Evolutionary conservation across 2,888 invertebrate genomes (phyloP), one percentile per base, ranked within the genome.

Genomic region (Melieria omissa): DNA sequence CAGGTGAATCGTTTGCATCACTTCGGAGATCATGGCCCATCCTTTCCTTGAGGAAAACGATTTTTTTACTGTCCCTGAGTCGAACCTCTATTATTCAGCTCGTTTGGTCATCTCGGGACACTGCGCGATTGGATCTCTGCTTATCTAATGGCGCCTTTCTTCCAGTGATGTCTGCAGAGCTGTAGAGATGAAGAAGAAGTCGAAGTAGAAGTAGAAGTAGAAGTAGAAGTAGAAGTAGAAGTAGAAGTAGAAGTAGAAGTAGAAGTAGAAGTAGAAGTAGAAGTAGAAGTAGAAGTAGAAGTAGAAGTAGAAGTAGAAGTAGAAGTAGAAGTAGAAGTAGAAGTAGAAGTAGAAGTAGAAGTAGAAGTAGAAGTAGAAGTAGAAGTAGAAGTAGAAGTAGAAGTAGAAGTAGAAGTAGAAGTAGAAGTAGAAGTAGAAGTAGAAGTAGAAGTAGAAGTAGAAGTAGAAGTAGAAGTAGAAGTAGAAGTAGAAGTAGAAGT

Each of bases 151-250:
- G n/a, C n/a, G n/a, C n/a, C n/a, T n/a, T n/a, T n/a, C n/a, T n/a
- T n/a, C n/a, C n/a, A n/a, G n/a, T n/a, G n/a, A n/a, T n/a, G n/a
- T n/a, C n/a, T n/a, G n/a, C n/a, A n/a, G n/a, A n/a, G n/a, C 47
- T 55, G 55, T 6, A 55, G 8, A 55, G 7, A 55, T n/a, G 41
- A 41, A 60, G 42, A 10, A 41, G 41, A 60, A 60, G 42, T 60
- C 16, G 41, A 60, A 60, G 60, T 60, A 41, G 41, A 60, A 60
- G 60, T 60, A 60, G 41, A 60, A 60, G 60, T 60, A 60, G 41
- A 60, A 60, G 60, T 60, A 60, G 41, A 60, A 60, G 60, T 60
- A 60, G 41, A 60, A 60, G 60, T 60, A 60, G 41, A 60, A 60
- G 60, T 60, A 60, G 41, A 60, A 60, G 60, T 60, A 60, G 41